These are phyloP conservation scores for Brachionichthys hirsutus DNA, from an alignment of 2,113 vertebrate genomes.

Conservation along the genomic window DNA sequence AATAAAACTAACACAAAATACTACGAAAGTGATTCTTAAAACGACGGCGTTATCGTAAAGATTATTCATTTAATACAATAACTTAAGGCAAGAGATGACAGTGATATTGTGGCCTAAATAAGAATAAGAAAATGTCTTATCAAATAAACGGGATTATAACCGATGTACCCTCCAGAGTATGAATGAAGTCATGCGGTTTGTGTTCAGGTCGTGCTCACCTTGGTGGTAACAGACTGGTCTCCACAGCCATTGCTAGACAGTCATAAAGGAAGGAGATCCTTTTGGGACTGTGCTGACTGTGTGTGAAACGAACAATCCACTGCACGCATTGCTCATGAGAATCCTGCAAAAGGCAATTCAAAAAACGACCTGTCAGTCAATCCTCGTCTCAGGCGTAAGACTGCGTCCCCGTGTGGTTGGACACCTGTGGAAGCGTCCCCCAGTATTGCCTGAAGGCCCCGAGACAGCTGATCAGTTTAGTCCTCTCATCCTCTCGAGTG, in stretches of 20 bases:
- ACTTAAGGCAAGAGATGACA: neutral
- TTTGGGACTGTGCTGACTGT: constrained; percentile 96
- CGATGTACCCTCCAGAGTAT: no score
- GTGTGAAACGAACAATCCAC: constrained; percentile 96
- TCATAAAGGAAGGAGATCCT: constrained; percentile 98
- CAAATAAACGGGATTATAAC: neutral
- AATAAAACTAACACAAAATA: no score
- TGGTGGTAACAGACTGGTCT: constrained; percentile 90
- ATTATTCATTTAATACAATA: neutral
- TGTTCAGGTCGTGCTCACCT: constrained; percentile 74
- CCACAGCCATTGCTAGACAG: constrained; percentile 95
- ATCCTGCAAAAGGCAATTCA: constrained; percentile 76
- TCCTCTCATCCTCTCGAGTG: constrained; percentile 94
- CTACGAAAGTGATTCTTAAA: neutral
- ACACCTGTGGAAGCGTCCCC: constrained; percentile 91
- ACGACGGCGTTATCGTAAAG: neutral
- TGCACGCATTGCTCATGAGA: constrained; percentile 97
- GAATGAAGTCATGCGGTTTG: no score
- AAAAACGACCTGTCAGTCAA: neutral
- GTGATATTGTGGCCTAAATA: neutral
- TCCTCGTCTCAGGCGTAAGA: neutral
- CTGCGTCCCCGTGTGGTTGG: neutral
- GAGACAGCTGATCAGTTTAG: constrained; percentile 93
- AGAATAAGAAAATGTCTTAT: neutral
- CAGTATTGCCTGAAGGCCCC: constrained; percentile 94